Base-by-base conservation (phyloP, 30 jellyfish, hydroid and myxozoan species). In the Catostylus mosaicus region DNA sequence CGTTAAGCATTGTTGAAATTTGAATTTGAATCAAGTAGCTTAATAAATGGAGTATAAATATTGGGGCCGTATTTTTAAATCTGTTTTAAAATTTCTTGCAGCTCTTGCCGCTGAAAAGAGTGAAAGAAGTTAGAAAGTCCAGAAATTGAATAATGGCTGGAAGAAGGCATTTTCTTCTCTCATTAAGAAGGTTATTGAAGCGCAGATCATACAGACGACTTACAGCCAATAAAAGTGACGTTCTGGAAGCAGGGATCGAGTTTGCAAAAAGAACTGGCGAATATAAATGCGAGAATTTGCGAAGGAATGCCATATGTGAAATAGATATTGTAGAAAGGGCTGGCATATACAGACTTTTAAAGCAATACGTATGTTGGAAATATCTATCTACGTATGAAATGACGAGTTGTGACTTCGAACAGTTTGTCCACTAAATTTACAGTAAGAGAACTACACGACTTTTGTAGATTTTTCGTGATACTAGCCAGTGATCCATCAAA, bases 271-370 rank as follows among this genome's bases (percentile, higher is more conserved):
- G 90, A 22, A 65, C 81, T 16, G 32, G 63, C 14, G 68, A 37
- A 8, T 63, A 47, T 71, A 80, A 32, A 38, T 19, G 80, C 9
- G 48, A 26, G 26, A 80, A 66, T 48, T 19, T 30, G 19, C 47
- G 90, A 36, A 33, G 90, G 29, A 80, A 80, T 67, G 90, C 90
- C 26, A 72, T 80, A 35, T 80, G 90, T 60, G 90, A 80, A 40
- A 27, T 80, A 14, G 90, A 80, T 11, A 67, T 65, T 19, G 26
- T 46, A 8, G 90, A 80, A 35, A 27, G 90, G 30, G 90, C 84
- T 2, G 90, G 90, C 24, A 67, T 80, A 1, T 56, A 36, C 67
- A 19, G 67, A 18, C 84, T 80, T 5, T 43, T 80, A n/a, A 67
- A 80, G 48, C 90, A 65, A 8, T 80, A 80, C 35, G 56, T 67